A percentile compares a stretch with the other conserved stretches of the same genome.
Evolutionary conservation across 2,888 invertebrate species (phyloP).

Genomic region (Cerceris rybyensis): DNA sequence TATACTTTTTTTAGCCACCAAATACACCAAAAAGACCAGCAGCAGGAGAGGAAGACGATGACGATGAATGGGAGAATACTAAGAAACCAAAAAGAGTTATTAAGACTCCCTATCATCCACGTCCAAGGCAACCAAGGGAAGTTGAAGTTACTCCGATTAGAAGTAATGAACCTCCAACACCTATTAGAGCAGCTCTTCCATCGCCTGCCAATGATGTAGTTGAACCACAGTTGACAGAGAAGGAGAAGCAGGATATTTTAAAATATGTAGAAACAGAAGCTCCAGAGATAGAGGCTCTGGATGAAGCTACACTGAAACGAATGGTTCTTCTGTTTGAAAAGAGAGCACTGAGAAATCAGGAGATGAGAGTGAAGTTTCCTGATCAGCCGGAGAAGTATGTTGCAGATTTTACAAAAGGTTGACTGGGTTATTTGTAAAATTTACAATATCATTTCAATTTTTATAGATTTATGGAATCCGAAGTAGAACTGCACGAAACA

Average conservation of each 20-base stretch:
- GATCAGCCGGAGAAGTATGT: conserved; percentile 94
- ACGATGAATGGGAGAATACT: conserved; percentile 85
- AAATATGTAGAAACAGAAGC: conserved; percentile 93
- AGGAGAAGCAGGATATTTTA: conserved; percentile 90
- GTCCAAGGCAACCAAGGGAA: conserved; percentile 78
- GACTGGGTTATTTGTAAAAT: background rate
- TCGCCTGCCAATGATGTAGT: conserved; percentile 84
- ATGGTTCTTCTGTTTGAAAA: conserved; percentile 97
- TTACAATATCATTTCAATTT: conserved; percentile 15
- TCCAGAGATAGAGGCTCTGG: conserved; percentile 92
- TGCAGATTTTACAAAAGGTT: background rate
- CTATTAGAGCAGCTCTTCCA: conserved; percentile 81
- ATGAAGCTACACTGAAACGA: conserved; percentile 93
- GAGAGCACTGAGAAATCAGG: conserved; percentile 95
- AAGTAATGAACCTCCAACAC: conserved; percentile 72
- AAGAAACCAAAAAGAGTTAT: conserved; percentile 83
- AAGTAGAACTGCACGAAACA: conserved; percentile 94
- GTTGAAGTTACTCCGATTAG: conserved; percentile 59
- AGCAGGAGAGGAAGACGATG: conserved; percentile 86
- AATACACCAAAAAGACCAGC: conserved; percentile 90
- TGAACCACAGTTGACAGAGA: conserved; percentile 86
- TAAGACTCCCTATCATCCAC: conserved; percentile 82
- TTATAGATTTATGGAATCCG: conserved; percentile 96
- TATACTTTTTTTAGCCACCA: conserved; percentile 85
- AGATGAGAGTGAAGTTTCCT: conserved; percentile 99